Base-by-base conservation (phyloP, 2,888 invertebrate species). In the Dasysyrphus tricinctus region DNA sequence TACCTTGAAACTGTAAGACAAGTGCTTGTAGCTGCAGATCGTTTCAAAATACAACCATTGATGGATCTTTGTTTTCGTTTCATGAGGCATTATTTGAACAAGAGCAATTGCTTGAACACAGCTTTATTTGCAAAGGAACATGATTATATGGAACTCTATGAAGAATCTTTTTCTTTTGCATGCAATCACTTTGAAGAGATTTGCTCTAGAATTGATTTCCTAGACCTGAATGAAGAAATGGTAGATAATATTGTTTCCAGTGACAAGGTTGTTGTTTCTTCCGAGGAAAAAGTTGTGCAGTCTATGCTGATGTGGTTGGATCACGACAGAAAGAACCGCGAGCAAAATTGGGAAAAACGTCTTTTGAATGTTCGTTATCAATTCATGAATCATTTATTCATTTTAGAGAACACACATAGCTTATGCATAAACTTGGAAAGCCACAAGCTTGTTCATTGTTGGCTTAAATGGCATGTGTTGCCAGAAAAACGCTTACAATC, bases 181-280 rank as follows among this genome's bases (percentile, higher is more conserved):
- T 44, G 44, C n/a, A 7, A n/a, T 7, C 44, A 44, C n/a, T 44
- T 44, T n/a, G n/a, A 44, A 44, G 44, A 44, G 2, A 44, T 44
- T n/a, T 44, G n/a, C 44, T 44, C n/a, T n/a, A n/a, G 44, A 44
- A 44, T 44, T n/a, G 44, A 44, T 44, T 44, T 44, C n/a, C n/a
- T 44, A 44, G 7, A 44, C 0, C 44, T 44, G 7, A n/a, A n/a
- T 44, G 44, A 8, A 3, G n/a, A 44, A 44, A 44, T 44, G 44
- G n/a, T 44, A 2, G 44, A 44, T n/a, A 7, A 44, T 44, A n/a
- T 44, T n/a, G n/a, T 44, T 44, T n/a, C 44, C 6, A 44, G 44
- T 7, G n/a, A 44, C 7, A 3, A 44, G 7, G n/a, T 44, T n/a
- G 7, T n/a, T 3, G 44, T 44, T 44, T 44, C n/a, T n/a, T 44